phyloP scores from a whole-genome alignment of 2,797 vertebrate species.

The Rhinoraja longicauda region DNA sequence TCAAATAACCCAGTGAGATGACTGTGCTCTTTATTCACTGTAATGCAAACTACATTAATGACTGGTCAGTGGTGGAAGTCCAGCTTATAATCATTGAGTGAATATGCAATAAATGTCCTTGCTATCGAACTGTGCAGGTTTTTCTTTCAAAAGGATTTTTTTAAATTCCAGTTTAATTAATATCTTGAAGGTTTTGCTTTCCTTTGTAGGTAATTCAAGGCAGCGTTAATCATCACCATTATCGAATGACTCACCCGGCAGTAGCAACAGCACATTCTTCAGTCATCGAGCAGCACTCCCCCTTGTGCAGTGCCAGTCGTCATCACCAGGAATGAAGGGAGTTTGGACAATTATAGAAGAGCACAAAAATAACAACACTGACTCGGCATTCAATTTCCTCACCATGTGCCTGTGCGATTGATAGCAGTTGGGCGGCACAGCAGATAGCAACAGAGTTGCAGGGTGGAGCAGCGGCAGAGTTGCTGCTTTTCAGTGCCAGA shows the following conservation, averaged over 20 bases:
- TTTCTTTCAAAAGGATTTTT: background rate
- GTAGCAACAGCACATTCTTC: background rate
- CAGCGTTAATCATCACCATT: background rate
- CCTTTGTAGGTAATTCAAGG: background rate
- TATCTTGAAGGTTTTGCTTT: background rate
- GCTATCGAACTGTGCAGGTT: background rate
- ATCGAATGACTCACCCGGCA: background rate
- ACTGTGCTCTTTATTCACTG: background rate
- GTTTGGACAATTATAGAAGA: background rate
- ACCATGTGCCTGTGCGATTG: background rate
- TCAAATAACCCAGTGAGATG: background rate
- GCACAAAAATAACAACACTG: background rate
- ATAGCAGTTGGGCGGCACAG: background rate
- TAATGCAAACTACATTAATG: background rate
- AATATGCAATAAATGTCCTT: background rate
- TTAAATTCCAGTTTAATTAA: background rate
- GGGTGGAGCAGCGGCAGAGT: no score
- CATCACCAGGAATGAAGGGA: background rate
- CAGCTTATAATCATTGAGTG: background rate
- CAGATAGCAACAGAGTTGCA: no score
- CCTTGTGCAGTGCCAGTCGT: background rate
- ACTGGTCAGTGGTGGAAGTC: background rate
- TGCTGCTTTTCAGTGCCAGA: no score
- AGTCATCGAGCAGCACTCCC: background rate
- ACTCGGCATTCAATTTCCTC: conserved; percentile 15